Percentiles rank a stretch among this genome's conserved stretches.
These are phyloP conservation scores for Aphodius sticticus DNA, from an alignment of 2,888 invertebrate species.

Conservation along the genomic window DNA sequence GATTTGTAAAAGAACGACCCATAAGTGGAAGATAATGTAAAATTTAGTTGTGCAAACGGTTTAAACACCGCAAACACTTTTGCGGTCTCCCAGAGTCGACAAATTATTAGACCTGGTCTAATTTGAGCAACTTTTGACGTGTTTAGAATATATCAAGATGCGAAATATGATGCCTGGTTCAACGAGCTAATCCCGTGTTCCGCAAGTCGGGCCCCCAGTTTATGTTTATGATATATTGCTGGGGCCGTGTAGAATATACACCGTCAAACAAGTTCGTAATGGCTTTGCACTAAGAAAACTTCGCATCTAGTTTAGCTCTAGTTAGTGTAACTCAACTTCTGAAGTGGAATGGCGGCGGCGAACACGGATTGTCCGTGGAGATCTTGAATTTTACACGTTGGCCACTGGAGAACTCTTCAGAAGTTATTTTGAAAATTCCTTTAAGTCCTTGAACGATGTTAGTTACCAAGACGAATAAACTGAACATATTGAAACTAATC, in stretches of 20 bases:
- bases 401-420: neutral
- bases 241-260: neutral
- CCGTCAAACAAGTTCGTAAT: neutral
- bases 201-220: neutral
- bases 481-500: too few relatives aligned
- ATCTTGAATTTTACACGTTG: neutral
- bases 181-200: neutral
- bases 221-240: neutral
- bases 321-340: neutral
- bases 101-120: neutral
- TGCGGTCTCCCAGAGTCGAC: too few relatives aligned
- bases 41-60: too few relatives aligned
- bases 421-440: too few relatives aligned
- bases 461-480: too few relatives aligned
- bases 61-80: too few relatives aligned
- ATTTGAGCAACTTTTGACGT: neutral
- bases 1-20: too few relatives aligned
- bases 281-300: neutral
- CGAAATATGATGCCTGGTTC: neutral
- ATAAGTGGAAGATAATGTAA: too few relatives aligned
- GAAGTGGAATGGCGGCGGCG: neutral
- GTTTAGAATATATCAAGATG: neutral
- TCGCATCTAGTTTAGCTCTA: neutral
- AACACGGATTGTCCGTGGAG: neutral
- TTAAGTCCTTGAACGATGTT: too few relatives aligned